Percentiles rank a stretch among this genome's conserved stretches.
These are phyloP conservation scores for Brachylomia viminalis DNA, from an alignment of 2,888 invertebrate genomes.

Conservation along the genomic window DNA sequence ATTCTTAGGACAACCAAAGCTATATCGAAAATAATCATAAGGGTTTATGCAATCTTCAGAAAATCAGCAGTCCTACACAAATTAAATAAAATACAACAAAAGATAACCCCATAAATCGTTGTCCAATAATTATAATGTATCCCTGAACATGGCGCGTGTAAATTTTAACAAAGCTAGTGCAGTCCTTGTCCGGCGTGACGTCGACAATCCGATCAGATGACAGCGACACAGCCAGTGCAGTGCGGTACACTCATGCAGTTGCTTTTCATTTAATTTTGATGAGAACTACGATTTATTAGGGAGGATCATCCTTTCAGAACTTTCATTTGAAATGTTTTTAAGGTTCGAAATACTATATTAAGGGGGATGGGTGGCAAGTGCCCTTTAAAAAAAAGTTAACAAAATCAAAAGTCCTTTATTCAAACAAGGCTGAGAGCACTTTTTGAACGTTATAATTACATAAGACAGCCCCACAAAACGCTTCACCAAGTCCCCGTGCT, in stretches of 20 bases:
- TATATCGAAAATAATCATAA: not conserved
- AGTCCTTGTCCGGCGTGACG: slow-evolving; percentile 2
- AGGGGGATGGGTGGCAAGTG: too few relatives aligned
- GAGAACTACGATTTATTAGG: not conserved
- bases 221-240: slow-evolving; percentile 3
- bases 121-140: not conserved
- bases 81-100: not conserved
- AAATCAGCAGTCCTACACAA: not conserved
- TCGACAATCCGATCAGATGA: slow-evolving; percentile 21
- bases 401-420: too few relatives aligned
- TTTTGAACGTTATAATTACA: too few relatives aligned
- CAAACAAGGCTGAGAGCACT: too few relatives aligned
- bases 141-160: not conserved
- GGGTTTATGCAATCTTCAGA: too few relatives aligned
- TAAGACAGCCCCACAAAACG: too few relatives aligned
- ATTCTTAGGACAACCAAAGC: not conserved
- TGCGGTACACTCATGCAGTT: not conserved
- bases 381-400: too few relatives aligned
- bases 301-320: not conserved
- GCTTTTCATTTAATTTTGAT: not conserved
- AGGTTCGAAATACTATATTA: not conserved
- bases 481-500: too few relatives aligned
- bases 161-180: slow-evolving; percentile 18
- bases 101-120: not conserved
- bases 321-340: not conserved